A percentile compares a stretch with the other conserved stretches of the same genome.
Evolutionary conservation across 2,888 invertebrate species (phyloP).

Genomic region (Agelastica alni): DNA sequence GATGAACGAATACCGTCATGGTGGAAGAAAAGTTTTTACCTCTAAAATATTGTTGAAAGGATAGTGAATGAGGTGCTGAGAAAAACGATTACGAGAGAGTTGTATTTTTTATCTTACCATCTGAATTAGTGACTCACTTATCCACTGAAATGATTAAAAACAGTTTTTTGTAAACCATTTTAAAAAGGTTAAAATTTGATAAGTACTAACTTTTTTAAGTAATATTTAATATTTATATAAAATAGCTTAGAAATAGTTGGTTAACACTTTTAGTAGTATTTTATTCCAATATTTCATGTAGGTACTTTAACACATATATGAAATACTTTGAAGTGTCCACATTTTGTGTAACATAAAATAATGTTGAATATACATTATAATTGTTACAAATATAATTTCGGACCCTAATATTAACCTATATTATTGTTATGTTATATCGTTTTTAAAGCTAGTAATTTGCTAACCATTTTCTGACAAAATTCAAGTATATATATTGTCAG

Average conservation of each 20-base stretch:
- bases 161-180: too few species aligned
- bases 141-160: too few species aligned
- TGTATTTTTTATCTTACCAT: too few species aligned
- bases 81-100: too few species aligned
- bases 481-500: conserved; percentile 38
- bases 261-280: conserved; percentile 23
- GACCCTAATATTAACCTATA: conserved; percentile 36
- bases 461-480: conserved; percentile 40
- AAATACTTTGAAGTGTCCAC: conserved; percentile 29
- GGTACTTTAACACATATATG: conserved; percentile 27
- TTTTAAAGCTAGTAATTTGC: conserved; percentile 36
- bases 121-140: too few species aligned
- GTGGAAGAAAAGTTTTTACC: too few species aligned
- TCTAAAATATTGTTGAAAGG: too few species aligned
- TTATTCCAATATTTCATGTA: conserved; percentile 31
- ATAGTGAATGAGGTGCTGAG: too few species aligned
- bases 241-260: conserved; percentile 20
- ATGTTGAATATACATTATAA: conserved; percentile 26
- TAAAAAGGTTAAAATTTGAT: too few species aligned
- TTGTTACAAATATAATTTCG: conserved; percentile 33
- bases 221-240: too few species aligned
- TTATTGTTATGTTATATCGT: conserved; percentile 31
- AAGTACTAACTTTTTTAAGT: too few species aligned
- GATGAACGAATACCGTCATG: too few species aligned
- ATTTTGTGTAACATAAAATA: conserved; percentile 30